These are phyloP conservation scores for Montipora capricornis DNA, from an alignment of 64 coral and sea anemone genomes.

Conservation along the genomic window DNA sequence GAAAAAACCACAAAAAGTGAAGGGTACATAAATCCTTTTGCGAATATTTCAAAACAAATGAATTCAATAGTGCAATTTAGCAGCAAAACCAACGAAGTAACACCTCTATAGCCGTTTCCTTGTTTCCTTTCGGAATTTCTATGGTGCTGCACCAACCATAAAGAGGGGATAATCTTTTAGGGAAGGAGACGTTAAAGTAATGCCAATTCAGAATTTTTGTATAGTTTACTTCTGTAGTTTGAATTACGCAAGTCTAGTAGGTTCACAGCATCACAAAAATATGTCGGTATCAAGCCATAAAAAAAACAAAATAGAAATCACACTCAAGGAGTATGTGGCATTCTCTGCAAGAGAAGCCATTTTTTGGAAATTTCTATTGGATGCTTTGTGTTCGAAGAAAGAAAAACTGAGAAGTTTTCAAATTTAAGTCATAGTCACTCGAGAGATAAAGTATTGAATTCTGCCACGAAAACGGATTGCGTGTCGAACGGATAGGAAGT, in stretches of 20 bases:
- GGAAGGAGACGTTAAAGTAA: not conserved
- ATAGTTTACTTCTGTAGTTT: not conserved
- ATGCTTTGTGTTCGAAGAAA: not conserved
- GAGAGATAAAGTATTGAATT: too few relatives aligned
- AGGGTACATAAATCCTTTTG: not conserved
- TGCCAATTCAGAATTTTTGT: slow-evolving; percentile 1
- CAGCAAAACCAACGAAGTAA: not conserved
- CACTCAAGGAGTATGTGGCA: too few relatives aligned
- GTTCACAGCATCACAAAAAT: not conserved
- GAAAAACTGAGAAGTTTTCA: not conserved
- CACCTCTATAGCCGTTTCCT: not conserved
- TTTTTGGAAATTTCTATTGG: too few relatives aligned
- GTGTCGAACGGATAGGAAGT: too few relatives aligned
- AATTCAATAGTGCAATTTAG: not conserved
- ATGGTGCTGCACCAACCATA: not conserved
- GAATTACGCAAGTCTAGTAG: not conserved
- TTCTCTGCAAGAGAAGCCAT: too few relatives aligned
- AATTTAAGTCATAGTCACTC: too few relatives aligned
- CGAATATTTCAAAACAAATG: not conserved
- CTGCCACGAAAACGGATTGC: too few relatives aligned
- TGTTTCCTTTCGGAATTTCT: not conserved
- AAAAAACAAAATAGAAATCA: not conserved
- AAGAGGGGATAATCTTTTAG: not conserved
- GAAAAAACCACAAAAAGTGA: slow-evolving; percentile 23
- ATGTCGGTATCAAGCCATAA: not conserved